Conservation (phyloP, 2,797 vertebrate genomes). For the Luscinia luscinia region DNA sequence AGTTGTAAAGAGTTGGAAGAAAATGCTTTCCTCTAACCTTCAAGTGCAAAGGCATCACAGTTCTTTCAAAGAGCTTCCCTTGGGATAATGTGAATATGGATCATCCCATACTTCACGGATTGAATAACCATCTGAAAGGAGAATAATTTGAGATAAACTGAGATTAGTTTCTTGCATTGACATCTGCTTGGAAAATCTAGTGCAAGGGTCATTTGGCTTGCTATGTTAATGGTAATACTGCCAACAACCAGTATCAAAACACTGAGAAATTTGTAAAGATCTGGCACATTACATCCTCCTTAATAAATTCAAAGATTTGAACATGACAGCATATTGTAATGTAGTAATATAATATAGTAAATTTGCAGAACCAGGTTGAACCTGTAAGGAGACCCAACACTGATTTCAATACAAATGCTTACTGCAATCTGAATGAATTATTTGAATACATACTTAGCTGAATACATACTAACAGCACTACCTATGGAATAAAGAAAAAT, state of each 20-base stretch:
- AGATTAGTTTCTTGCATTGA: slow-evolving; percentile 30
- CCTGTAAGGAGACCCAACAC: not conserved
- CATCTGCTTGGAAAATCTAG: slow-evolving; percentile 46
- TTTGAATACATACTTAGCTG: not conserved
- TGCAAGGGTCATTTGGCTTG: slow-evolving; percentile 41
- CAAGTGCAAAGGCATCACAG: not conserved
- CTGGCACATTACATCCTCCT: slow-evolving; percentile 44
- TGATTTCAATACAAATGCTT: not conserved
- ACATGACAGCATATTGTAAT: slow-evolving; percentile 42
- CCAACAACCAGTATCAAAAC: slow-evolving; percentile 41
- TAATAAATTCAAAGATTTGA: slow-evolving; percentile 39
- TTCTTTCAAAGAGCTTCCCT: slow-evolving; percentile 18
- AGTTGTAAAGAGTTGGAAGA: slow-evolving; percentile 3
- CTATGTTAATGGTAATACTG: slow-evolving; percentile 10
- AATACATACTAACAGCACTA: not conserved
- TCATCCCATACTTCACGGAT: not conserved
- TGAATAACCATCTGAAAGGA: slow-evolving; percentile 48
- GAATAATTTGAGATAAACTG: slow-evolving; percentile 33
- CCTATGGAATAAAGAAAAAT: not conserved
- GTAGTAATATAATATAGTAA: not conserved
- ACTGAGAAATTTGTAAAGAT: slow-evolving; percentile 35
- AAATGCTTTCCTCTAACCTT: not conserved
- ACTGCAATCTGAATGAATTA: not conserved
- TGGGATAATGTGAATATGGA: not conserved
- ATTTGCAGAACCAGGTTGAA: slow-evolving; percentile 7